Percentiles rank a stretch among this genome's conserved stretches.
These are phyloP conservation scores for Perca schrenkii DNA, from an alignment of 2,113 vertebrate species.

Conservation along the genomic window DNA sequence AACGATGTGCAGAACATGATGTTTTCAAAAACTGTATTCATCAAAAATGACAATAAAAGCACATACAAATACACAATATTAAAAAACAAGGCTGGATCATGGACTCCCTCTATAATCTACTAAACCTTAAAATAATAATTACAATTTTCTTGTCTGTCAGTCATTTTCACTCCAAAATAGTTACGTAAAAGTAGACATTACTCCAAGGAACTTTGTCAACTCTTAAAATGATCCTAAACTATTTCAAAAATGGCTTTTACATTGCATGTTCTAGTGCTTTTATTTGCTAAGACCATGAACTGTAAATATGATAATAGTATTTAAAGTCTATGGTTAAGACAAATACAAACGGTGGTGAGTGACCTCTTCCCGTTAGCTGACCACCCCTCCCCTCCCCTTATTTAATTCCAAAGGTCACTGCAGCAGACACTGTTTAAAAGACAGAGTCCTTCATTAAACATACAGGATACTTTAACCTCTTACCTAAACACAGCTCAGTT, in stretches of 20 bases:
- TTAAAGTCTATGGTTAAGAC: too few species aligned
- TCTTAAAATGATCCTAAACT: too few species aligned
- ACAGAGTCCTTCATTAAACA: background rate
- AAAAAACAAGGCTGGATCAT: too few species aligned
- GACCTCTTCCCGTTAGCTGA: background rate
- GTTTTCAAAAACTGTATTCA: too few species aligned
- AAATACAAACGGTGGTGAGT: background rate
- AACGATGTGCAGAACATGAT: too few species aligned
- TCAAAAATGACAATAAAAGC: too few species aligned
- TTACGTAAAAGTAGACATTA: too few species aligned
- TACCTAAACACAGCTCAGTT: background rate
- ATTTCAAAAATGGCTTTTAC: background rate
- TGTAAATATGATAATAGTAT: too few species aligned
- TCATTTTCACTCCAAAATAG: too few species aligned
- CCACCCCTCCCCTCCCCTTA: background rate
- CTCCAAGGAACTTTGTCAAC: too few species aligned
- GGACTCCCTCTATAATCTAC: background rate
- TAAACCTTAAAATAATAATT: background rate
- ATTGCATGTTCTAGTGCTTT: too few species aligned
- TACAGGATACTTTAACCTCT: background rate
- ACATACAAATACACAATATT: too few species aligned
- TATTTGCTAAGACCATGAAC: background rate
- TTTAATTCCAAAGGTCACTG: slow-evolving; percentile 69
- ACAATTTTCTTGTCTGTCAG: background rate
- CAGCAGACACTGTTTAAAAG: slow-evolving; percentile 25